Conservation (phyloP, 2,113 vertebrate species). For the Podarcis cretensis region DNA sequence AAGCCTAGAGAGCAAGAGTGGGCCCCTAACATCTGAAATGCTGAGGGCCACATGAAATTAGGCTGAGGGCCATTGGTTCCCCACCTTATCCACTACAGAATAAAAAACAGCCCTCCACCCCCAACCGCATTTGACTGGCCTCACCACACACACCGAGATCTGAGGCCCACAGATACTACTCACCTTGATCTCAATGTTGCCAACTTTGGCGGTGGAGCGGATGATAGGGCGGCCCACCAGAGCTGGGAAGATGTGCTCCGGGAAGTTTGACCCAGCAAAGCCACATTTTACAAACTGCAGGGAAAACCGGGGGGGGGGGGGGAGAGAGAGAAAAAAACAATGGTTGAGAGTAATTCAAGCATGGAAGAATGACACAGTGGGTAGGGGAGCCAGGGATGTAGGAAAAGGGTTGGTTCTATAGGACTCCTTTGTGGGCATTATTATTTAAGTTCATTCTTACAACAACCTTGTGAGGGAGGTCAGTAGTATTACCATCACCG, state of each 20-base stretch:
- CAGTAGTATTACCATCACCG: no score
- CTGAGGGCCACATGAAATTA: no score
- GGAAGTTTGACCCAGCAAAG: conserved; percentile 43
- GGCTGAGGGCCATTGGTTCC: no score
- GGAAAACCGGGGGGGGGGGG: neutral
- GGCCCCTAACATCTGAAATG: no score
- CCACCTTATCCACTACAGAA: no score
- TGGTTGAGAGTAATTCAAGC: no score
- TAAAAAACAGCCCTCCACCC: neutral
- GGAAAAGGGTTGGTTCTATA: neutral
- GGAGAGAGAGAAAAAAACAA: rapidly evolving
- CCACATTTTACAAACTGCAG: conserved; percentile 47
- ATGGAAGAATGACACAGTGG: neutral
- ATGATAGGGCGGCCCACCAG: conserved; percentile 50
- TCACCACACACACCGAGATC: neutral
- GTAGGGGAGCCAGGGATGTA: neutral
- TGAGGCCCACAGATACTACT: neutral
- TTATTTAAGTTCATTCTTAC: no score
- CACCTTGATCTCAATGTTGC: conserved; percentile 54
- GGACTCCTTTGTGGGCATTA: no score
- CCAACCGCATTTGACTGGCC: neutral
- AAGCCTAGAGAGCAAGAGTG: no score
- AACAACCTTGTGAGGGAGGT: no score
- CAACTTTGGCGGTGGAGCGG: conserved; percentile 41
- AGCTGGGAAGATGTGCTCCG: conserved; percentile 48